Base-by-base conservation (phyloP, 2,888 invertebrate species). In the Pherbina coryleti region DNA sequence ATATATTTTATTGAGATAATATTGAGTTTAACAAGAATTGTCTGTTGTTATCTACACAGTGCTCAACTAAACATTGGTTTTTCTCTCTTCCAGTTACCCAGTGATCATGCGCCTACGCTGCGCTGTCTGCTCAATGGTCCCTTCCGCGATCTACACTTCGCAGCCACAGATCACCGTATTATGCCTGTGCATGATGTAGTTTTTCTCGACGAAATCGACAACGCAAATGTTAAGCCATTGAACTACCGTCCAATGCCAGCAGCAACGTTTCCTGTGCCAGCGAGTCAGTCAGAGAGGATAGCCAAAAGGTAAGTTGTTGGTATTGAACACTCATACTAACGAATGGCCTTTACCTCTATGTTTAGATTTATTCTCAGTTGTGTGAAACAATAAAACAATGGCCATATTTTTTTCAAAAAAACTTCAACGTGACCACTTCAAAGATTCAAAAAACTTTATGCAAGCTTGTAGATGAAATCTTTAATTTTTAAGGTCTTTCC, bases 141-240 rank as follows among this genome's bases (percentile, higher is more conserved):
- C 19, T 88, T 89, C 76, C 86, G 88, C 17, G 88, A 89, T 80
- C 81, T 88, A 37, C 86, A 87, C 72, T 86, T 88, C 51, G 82
- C 82, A 34, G 82, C 82, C 44, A 82, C 83, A 78, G 86, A 86
- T 73, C 85, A 86, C 79, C 88, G 89, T 31, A 76, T 85, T 19
- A 84, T 87, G 37, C 85, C 88, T 53, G 87, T 88, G 11, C 86
- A 87, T 78, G 87, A 88, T 82, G 87, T 87, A 49, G 88, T 88
- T 55, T 88, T 87, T 75, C 81, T 87, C 9, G 87, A 89, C 78
- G 86, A 88, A 55, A 82, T 85, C 75, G 86, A 86, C 53, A 80
- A 80, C 77, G 72, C 78, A 7, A 81, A 78, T 57, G 86, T 89
- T 3, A 86, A 80, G 57, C 88, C 89, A 51, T 80, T 89, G 75